Base-by-base conservation (phyloP, 2,888 invertebrate genomes). In the Synergus laeviventris region DNA sequence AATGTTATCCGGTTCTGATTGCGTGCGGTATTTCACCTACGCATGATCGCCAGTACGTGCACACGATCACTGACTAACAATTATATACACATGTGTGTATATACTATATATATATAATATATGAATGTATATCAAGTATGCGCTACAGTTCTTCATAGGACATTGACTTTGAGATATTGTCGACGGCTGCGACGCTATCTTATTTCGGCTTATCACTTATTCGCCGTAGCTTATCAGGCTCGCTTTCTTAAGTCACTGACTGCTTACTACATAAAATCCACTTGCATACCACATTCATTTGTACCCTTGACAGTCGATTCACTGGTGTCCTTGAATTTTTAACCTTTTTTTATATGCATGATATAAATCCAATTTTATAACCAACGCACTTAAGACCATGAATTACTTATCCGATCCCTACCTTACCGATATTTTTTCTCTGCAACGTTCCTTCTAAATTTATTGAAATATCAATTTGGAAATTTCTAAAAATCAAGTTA, bases 161-260 rank as follows among this genome's bases (percentile, higher is more conserved):
- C 90, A 90, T 90, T 90, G 90, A 90, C 90, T 90, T 90, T 90
- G 90, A 90, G 90, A 90, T 90, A 90, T 88, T 87, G 86, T 84
- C 86, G 84, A 83, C 84, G 79, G 74, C 81, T 81, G 62, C 80
- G 80, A 81, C 86, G 84, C 86, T 89, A 89, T 89, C 89, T 89
- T 86, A 84, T 89, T 89, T 89, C 86, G 87, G 87, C 87, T 88
- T 89, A 89, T 90, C 89, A 82, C 85, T 85, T 87, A 84, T 87
- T 86, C 89, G 84, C 84, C 81, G 85, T 87, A 87, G 84, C 85
- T 88, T 88, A 88, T 88, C 88, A 78, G 77, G 75, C 79, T 79
- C 80, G 78, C 81, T 81, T 85, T 82, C 84, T 83, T 83, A 79
- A 85, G 81, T 83, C 83, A 83, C 81, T 81, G 81, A 76, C 79